These are phyloP conservation scores for Dicaeum eximium DNA, from an alignment of 2,113 vertebrate genomes.

Conservation along the genomic window DNA sequence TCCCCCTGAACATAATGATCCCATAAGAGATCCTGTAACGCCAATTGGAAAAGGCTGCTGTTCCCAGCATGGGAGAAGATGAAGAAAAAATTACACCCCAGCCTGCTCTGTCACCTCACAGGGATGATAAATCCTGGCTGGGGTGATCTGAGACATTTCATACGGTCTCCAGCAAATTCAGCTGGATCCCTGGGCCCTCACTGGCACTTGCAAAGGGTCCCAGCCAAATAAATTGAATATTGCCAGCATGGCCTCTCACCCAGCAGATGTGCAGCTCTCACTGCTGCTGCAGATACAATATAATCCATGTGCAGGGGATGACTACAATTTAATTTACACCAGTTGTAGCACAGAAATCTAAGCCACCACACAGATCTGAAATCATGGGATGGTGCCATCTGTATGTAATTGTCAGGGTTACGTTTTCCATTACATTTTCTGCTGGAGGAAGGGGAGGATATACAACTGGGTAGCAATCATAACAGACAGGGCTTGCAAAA, in stretches of 20 bases:
- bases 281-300: background rate
- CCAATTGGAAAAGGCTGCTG: background rate
- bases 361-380: slow-evolving; percentile 39
- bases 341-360: slow-evolving; percentile 35
- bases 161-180: background rate
- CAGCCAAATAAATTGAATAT: background rate
- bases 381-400: slow-evolving; percentile 41
- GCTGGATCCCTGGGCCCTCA: background rate
- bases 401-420: slow-evolving; percentile 47
- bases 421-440: slow-evolving; percentile 64
- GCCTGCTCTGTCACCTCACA: background rate
- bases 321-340: slow-evolving; percentile 36
- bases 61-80: background rate
- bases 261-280: background rate
- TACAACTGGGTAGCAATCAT: slow-evolving; percentile 48
- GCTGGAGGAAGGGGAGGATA: slow-evolving; percentile 5
- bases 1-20: background rate
- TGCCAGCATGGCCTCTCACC: slow-evolving; percentile 20
- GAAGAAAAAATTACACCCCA: background rate
- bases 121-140: background rate
- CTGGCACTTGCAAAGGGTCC: background rate
- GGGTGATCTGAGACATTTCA: background rate
- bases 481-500: slow-evolving; percentile 41
- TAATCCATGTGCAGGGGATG: background rate
- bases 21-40: background rate